A percentile compares a stretch with the other conserved stretches of the same genome.
These are phyloP conservation scores for Nasua narica DNA, from an alignment of 2,797 vertebrate species.

Conservation along the genomic window DNA sequence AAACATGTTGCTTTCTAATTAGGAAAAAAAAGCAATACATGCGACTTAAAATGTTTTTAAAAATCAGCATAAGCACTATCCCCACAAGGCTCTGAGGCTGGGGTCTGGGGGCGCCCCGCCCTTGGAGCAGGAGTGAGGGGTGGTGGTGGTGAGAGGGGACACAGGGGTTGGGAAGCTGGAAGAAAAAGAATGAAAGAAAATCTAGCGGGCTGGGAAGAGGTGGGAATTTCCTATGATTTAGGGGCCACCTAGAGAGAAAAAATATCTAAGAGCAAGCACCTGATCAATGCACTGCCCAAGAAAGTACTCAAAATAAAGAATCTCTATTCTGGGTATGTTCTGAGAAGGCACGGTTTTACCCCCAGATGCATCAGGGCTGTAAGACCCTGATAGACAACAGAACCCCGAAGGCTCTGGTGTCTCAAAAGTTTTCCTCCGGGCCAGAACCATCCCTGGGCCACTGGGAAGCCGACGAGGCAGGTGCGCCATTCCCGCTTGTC, in stretches of 20 bases:
- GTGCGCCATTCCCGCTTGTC: fast-evolving
- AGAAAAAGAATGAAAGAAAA: constrained; percentile 24
- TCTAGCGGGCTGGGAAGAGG: background rate
- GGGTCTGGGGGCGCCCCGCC: background rate
- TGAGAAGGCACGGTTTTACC: background rate
- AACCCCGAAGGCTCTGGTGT: background rate
- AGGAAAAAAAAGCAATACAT: constrained; percentile 10
- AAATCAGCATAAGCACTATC: background rate
- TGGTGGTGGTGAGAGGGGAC: background rate
- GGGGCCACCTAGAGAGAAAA: background rate
- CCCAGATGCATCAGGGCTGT: background rate
- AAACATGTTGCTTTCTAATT: constrained; percentile 34
- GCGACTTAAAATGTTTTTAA: background rate
- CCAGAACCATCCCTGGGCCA: background rate
- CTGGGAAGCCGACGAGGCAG: background rate
- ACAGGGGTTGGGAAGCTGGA: background rate
- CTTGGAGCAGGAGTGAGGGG: fast-evolving
- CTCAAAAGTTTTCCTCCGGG: background rate
- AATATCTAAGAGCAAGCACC: background rate
- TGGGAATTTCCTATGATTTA: constrained; percentile 4
- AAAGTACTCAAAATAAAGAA: constrained; percentile 1
- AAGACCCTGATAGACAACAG: background rate
- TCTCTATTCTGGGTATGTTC: background rate
- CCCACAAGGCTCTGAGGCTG: background rate
- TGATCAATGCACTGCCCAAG: background rate